A percentile compares a stretch with the other conserved stretches of the same genome.
phyloP scores from a whole-genome alignment of 2,113 vertebrate species.

The Entomyzon cyanotis region DNA sequence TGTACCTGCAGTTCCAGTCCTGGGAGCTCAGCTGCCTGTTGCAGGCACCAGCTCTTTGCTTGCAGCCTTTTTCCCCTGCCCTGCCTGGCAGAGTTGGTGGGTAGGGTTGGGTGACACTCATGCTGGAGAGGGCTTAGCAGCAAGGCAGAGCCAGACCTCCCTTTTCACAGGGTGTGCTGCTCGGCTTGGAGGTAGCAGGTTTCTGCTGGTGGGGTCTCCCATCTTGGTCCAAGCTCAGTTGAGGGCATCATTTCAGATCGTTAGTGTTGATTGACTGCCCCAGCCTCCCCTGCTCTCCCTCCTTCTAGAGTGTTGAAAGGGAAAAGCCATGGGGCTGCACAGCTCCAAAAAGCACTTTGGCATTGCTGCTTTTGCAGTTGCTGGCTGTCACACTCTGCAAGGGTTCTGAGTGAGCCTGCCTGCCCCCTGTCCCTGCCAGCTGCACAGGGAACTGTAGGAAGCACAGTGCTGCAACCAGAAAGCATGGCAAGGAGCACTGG shows the following conservation, averaged over 20 bases:
- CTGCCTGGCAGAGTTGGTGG: background rate
- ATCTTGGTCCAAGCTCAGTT: background rate
- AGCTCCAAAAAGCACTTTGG: constrained; percentile 49
- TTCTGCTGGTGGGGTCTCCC: background rate
- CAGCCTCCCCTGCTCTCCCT: background rate
- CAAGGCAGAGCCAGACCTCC: background rate
- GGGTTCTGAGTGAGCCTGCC: background rate
- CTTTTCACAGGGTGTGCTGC: background rate
- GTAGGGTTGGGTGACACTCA: background rate
- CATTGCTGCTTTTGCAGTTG: background rate
- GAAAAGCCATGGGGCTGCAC: constrained; percentile 28
- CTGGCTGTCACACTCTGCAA: background rate
- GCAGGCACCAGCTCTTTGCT: background rate
- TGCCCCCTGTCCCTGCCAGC: background rate
- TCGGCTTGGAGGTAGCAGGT: background rate
- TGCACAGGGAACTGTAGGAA: background rate
- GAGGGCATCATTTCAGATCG: background rate
- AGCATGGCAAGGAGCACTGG: background rate
- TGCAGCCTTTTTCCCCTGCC: background rate
- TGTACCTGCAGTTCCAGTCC: background rate
- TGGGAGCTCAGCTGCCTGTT: background rate
- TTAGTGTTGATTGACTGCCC: background rate
- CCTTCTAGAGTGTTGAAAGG: constrained; percentile 11
- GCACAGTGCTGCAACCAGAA: background rate
- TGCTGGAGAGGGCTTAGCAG: background rate